Conservation (phyloP, 2,888 invertebrate genomes). For the Scotopteryx bipunctaria region DNA sequence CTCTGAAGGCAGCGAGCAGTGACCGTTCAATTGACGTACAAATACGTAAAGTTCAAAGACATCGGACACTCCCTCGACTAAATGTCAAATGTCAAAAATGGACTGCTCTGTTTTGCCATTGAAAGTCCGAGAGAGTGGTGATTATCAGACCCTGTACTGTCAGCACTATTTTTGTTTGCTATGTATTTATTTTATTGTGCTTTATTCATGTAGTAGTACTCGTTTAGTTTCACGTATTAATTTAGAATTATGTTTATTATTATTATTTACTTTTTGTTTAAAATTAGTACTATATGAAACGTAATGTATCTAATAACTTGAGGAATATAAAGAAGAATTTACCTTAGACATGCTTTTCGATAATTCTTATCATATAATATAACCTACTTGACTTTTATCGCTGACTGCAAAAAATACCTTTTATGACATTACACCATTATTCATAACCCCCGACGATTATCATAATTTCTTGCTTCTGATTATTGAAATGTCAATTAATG, state of each 20-base stretch:
- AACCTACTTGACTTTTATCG: too few species aligned
- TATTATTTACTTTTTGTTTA: too few species aligned
- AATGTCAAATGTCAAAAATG: constrained; percentile 31
- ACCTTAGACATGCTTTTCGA: too few species aligned
- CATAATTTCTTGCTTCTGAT: constrained; percentile 18
- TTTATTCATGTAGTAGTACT: too few species aligned
- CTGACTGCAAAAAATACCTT: constrained; percentile 1
- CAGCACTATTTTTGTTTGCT: background rate
- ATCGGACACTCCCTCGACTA: constrained; percentile 29
- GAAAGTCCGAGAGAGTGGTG: background rate
- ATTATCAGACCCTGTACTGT: background rate
- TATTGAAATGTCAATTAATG: constrained; percentile 18
- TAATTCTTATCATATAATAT: too few species aligned
- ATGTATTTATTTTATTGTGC: background rate
- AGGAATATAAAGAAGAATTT: too few species aligned
- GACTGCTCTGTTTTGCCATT: constrained; percentile 20
- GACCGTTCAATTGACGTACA: constrained; percentile 25
- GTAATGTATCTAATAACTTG: too few species aligned
- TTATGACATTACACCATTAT: constrained; percentile 8
- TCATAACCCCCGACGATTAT: constrained; percentile 9
- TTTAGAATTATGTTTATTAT: too few species aligned
- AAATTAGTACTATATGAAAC: too few species aligned
- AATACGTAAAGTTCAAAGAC: constrained; percentile 39
- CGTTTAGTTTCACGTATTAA: too few species aligned
- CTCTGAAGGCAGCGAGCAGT: constrained; percentile 23